Evolutionary conservation across 2,888 invertebrate species (phyloP).

Genomic region (Gnatocerus cornutus): DNA sequence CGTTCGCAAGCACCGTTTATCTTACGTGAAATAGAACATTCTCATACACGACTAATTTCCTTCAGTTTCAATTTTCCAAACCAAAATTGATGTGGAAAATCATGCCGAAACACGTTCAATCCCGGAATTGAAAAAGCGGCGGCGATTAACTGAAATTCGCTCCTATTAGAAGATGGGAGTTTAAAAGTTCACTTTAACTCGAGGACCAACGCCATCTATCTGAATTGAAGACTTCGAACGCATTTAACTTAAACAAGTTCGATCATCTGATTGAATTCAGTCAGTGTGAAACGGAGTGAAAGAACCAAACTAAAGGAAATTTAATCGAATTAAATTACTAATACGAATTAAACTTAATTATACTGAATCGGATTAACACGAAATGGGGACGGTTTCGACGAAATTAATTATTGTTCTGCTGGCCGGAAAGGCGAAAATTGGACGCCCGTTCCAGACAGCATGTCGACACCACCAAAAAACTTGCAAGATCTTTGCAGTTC

Average conservation of each 20-base stretch:
- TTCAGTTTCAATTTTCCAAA: conserved; percentile 8
- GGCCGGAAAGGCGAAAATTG: conserved; percentile 9
- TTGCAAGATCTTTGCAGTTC: too few species aligned
- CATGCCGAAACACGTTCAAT: background rate
- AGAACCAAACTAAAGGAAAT: conserved; percentile 36
- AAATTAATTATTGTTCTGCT: conserved; percentile 15
- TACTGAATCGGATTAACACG: conserved; percentile 15
- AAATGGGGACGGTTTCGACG: conserved; percentile 1
- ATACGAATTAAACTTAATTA: conserved; percentile 37
- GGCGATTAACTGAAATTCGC: conserved; percentile 33
- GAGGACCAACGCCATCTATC: conserved; percentile 31
- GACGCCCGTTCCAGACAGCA: too few species aligned
- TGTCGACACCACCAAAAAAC: background rate
- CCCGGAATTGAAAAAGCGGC: conserved; percentile 7
- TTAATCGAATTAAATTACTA: conserved; percentile 40
- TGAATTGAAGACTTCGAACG: conserved; percentile 35
- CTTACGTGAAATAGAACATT: conserved; percentile 6
- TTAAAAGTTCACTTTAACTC: conserved; percentile 40
- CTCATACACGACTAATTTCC: conserved; percentile 10
- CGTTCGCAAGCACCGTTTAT: conserved; percentile 15
- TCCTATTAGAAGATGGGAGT: conserved; percentile 39
- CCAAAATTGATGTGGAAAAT: conserved; percentile 3
- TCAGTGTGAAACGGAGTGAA: conserved; percentile 38
- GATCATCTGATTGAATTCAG: conserved; percentile 41
- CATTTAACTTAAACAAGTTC: conserved; percentile 44